Conservation (phyloP, 2,888 invertebrate species). For the Arge pagana region DNA sequence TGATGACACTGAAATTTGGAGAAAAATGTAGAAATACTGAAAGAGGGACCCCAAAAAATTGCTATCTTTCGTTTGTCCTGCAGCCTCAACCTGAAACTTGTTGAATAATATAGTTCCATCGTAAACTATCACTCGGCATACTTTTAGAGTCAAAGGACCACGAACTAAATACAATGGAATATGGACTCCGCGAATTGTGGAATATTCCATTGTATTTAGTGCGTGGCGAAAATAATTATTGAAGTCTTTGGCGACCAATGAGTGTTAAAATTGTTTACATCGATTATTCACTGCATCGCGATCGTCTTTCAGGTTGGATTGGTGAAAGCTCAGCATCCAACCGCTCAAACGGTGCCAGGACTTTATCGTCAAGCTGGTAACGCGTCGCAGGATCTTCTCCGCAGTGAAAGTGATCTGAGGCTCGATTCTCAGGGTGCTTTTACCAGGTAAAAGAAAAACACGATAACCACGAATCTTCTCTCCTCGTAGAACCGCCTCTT, state of each 20-base stretch:
- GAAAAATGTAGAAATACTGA: too few relatives aligned
- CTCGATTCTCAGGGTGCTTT: conserved; percentile 54
- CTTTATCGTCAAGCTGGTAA: conserved; percentile 49
- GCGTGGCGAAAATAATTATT: too few relatives aligned
- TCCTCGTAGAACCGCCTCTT: background rate
- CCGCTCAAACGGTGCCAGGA: conserved; percentile 52
- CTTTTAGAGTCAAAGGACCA: too few relatives aligned
- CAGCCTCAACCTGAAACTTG: too few relatives aligned
- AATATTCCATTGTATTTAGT: too few relatives aligned
- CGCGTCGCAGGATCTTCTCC: conserved; percentile 50
- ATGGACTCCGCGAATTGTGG: too few relatives aligned
- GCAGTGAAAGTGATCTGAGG: conserved; percentile 54
- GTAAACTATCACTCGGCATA: too few relatives aligned
- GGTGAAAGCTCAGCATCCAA: conserved; percentile 55
- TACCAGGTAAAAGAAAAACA: conserved; percentile 54
- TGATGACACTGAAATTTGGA: too few relatives aligned
- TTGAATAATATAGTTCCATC: too few relatives aligned
- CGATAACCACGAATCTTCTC: background rate
- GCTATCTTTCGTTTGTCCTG: too few relatives aligned
- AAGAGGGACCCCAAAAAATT: too few relatives aligned
- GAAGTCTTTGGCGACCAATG: background rate
- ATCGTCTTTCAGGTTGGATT: conserved; percentile 47
- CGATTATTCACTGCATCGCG: background rate
- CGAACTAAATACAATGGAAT: too few relatives aligned
- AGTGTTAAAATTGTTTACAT: background rate